Base-by-base conservation (phyloP, 1,140 invertebrate genomes). In the Eufriesea mexicana region DNA sequence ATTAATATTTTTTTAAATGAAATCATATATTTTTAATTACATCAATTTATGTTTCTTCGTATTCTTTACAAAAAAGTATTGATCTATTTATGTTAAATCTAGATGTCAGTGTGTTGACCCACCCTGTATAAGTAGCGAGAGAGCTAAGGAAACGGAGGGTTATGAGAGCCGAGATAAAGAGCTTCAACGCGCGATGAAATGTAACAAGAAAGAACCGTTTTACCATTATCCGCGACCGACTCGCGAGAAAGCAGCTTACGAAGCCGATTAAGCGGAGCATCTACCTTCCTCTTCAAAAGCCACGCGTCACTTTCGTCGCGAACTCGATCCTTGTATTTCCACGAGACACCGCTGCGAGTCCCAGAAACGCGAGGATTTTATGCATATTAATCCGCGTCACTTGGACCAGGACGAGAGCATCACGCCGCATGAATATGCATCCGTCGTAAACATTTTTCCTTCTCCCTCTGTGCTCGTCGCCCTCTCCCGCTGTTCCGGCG, bases 321-420 rank as follows among this genome's bases (percentile, higher is more conserved):
- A 25, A 68, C 9, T 16, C 55, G 20, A 45, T 45, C 45, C 45
- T 68, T 68, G 1, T 5, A 35, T 25, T 25, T 25, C 45, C n/a
- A 72, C 20, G 14, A n/a, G 55, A 72, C 55, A 18, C 49, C 49
- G 47, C 62, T 54, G 16, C 66, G 62, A n/a, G 47, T 64, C n/a
- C n/a, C 35, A 35, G 75, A 75, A 76, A 85, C 59, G 78, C 67
- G 75, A 75, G 59, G 75, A 85, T 87, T 84, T 86, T 90, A 92
- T 92, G 91, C 90, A 92, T 92, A 92, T 91, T 92, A 91, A 92
- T 91, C 85, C 82, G 59, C 84, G 70, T 84, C 78, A 82, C 87
- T 77, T 68, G 84, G 80, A 54, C 54, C 66, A 45, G 72, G 67
- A 64, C 70, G 76, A 70, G 51, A 61, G 77, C 81, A 64, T 87